Evolutionary conservation across 2,888 invertebrate genomes (phyloP).

Genomic region (Coenonympha arcania): DNA sequence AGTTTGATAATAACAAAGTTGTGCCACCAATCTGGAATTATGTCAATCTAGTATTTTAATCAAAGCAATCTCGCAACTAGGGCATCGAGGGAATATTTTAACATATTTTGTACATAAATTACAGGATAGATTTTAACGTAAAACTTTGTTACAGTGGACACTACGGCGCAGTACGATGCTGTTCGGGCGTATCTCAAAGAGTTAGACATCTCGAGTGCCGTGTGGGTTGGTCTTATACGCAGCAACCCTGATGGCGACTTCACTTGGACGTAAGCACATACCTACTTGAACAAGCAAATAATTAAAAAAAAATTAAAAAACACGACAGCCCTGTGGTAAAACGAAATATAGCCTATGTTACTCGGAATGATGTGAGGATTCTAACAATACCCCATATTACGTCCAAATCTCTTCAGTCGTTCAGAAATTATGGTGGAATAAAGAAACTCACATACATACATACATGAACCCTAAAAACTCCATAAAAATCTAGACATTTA

Average conservation of each 20-base stretch:
- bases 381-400: too few relatives aligned
- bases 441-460: too few relatives aligned
- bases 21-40: not conserved
- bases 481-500: too few relatives aligned
- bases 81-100: not conserved
- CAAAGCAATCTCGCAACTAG: not conserved
- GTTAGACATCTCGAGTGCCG: slow-evolving; percentile 82
- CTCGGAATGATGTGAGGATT: too few relatives aligned
- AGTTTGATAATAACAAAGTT: not conserved
- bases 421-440: too few relatives aligned
- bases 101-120: not conserved
- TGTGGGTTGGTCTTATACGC: slow-evolving; percentile 86
- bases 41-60: not conserved
- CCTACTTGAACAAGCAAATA: too few relatives aligned
- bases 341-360: too few relatives aligned
- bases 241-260: slow-evolving; percentile 80
- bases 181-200: slow-evolving; percentile 84
- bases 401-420: too few relatives aligned
- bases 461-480: too few relatives aligned
- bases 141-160: slow-evolving; percentile 76
- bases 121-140: not conserved
- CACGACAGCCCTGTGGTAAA: too few relatives aligned
- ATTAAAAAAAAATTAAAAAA: too few relatives aligned
- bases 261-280: slow-evolving; percentile 87
- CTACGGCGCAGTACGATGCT: slow-evolving; percentile 83